Evolutionary conservation across 1,140 invertebrate species (phyloP).

Genomic region (Phymastichus coffea): DNA sequence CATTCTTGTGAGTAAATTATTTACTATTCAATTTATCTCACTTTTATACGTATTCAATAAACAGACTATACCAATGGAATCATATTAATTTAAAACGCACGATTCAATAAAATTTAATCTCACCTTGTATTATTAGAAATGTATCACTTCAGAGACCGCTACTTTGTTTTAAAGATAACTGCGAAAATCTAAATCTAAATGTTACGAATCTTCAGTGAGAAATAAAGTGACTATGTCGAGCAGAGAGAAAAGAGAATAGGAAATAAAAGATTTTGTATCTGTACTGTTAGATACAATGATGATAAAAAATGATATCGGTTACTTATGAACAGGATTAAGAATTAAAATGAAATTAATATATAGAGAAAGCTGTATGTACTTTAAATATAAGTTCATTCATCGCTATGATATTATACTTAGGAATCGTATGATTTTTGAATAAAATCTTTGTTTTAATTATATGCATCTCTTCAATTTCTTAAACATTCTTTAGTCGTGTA

Average conservation of each 20-base stretch:
- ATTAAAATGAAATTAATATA: slow-evolving; percentile 55
- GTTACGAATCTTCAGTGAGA: slow-evolving; percentile 16
- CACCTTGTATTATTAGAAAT: no score
- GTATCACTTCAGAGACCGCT: slow-evolving; percentile 39
- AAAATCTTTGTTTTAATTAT: slow-evolving; percentile 53
- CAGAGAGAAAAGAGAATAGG: slow-evolving; percentile 7
- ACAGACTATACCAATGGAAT: no score
- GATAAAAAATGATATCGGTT: slow-evolving; percentile 47
- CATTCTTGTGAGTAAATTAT: no score
- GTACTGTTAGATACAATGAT: slow-evolving; percentile 52
- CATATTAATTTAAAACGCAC: no score
- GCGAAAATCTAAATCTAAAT: slow-evolving; percentile 22
- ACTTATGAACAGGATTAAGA: slow-evolving; percentile 40
- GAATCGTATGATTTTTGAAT: slow-evolving; percentile 55
- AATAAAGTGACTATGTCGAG: slow-evolving; percentile 16
- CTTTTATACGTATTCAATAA: no score
- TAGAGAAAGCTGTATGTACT: slow-evolving; percentile 53
- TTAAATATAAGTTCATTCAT: slow-evolving; percentile 46
- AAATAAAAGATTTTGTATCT: slow-evolving; percentile 50
- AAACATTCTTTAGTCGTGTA: no score
- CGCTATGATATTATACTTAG: slow-evolving; percentile 50
- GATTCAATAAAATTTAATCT: no score
- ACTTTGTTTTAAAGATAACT: slow-evolving; percentile 29
- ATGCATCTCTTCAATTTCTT: not conserved
- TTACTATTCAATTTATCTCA: no score